phyloP scores from a whole-genome alignment of 2,888 invertebrate species.

The Sphaerophoria rueppellii region DNA sequence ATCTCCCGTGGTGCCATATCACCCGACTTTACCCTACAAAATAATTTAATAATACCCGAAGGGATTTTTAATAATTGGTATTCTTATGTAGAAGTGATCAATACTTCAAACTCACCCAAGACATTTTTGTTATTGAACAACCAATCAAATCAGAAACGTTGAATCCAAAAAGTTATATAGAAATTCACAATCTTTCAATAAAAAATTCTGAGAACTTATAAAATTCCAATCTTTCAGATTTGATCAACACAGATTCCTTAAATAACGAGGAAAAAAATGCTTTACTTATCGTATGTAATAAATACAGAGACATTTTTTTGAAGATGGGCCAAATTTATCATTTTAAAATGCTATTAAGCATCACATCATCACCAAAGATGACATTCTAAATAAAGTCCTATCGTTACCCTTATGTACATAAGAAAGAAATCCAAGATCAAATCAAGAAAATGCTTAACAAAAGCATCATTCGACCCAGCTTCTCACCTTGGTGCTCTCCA shows the following conservation, averaged over 20 bases:
- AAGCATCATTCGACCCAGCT: background rate
- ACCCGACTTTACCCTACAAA: no score
- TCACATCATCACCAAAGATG: background rate
- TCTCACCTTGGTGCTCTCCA: slow-evolving; percentile 8
- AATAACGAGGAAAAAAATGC: slow-evolving; percentile 12
- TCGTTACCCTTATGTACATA: background rate
- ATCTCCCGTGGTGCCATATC: no score
- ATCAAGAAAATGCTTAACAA: background rate
- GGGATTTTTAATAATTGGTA: no score
- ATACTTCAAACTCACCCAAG: slow-evolving; percentile 24
- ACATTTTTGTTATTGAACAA: slow-evolving; percentile 43
- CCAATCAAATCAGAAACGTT: no score
- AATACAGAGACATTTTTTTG: slow-evolving; percentile 35
- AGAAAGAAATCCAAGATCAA: background rate
- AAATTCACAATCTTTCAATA: slow-evolving; percentile 26
- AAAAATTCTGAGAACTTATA: background rate
- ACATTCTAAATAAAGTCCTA: background rate
- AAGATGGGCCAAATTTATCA: slow-evolving; percentile 31
- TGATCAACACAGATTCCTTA: background rate
- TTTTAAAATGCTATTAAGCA: background rate
- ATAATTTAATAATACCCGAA: no score
- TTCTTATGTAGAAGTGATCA: no score
- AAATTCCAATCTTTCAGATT: slow-evolving; percentile 5
- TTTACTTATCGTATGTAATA: slow-evolving; percentile 46
- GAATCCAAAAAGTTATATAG: slow-evolving; percentile 7